Evolutionary conservation across 2,113 vertebrate species (phyloP), one percentile per base, ranked within the genome.

Genomic region (Pteronura brasiliensis): DNA sequence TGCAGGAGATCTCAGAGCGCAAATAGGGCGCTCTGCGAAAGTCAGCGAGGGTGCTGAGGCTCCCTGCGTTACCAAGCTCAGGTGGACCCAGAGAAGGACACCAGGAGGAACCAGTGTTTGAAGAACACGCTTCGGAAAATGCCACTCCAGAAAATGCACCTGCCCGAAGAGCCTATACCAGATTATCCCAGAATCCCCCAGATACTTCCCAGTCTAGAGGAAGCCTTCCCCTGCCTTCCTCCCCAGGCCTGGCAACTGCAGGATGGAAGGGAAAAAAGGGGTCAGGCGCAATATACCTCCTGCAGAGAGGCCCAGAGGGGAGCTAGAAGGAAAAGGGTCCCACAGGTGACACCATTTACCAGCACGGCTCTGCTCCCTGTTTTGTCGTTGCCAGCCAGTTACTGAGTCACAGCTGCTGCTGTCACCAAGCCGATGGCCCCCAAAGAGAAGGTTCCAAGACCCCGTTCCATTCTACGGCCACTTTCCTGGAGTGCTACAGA

Each of bases 11-110:
- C 88, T 82, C 65, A 52, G 42, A 86, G 83, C 36, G 4, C 31
- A 21, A 23, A 34, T 23, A n/a, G 36, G 1, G 13, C 61, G 29
- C 21, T 15, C 55, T 0, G 36, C 4, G 42, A 47, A 20, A 49
- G 39, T 47, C 47, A 25, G 14, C 0, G 1, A 87, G 57, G 34
- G 21, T 0, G 0, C 63, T 2, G 34, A n/a, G 47, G 47, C 88
- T 42, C 0, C 0, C 82, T 9, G 61, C 7, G 0, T 81, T 83
- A 42, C 79, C 61, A 74, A 52, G 39, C 25, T 61, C 59, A 12
- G 31, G 0, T 44, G 84, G 87, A 34, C 31, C 12, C 34, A 4
- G 57, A 82, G 69, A 42, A 76, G 47, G 72, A 15, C 67, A 25
- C 76, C 55, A 9, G 14, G 57, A 52, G 57, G 36, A 81, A 18